A percentile compares a stretch with the other conserved stretches of the same genome.
Conservation (phyloP, 1,140 invertebrate species). For the Aleiodes sp. region DNA sequence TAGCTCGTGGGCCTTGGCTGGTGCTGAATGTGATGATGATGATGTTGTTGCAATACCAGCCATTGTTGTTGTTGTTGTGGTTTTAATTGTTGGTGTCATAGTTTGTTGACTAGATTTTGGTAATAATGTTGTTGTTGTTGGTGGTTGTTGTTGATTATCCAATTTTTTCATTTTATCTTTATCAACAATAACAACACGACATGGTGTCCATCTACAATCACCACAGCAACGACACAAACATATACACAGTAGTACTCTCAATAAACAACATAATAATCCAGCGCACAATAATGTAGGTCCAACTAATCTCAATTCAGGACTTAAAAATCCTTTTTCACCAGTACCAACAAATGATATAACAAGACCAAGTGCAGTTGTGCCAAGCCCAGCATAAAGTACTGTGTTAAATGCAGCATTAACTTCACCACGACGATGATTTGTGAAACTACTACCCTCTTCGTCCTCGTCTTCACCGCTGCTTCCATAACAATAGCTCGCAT, state of each 20-base stretch:
- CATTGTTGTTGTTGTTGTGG: conserved; percentile 31
- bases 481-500: conserved; percentile 75
- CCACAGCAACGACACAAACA: conserved; percentile 70
- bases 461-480: conserved; percentile 73
- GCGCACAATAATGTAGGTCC: conserved; percentile 79
- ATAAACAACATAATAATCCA: conserved; percentile 70
- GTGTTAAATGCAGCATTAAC: conserved; percentile 77
- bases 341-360: conserved; percentile 89
- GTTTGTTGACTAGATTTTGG: conserved; percentile 20
- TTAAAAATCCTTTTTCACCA: conserved; percentile 89
- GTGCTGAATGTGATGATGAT: conserved; percentile 40
- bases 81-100: conserved; percentile 18
- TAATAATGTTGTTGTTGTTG: conserved; percentile 33
- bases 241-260: conserved; percentile 71
- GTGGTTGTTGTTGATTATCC: conserved; percentile 34
- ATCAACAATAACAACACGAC: conserved; percentile 43
- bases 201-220: conserved; percentile 53
- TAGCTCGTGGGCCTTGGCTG: conserved; percentile 50
- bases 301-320: conserved; percentile 82
- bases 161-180: conserved; percentile 49
- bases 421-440: conserved; percentile 58
- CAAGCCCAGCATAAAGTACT: conserved; percentile 85
- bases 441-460: conserved; percentile 55
- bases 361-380: conserved; percentile 81
- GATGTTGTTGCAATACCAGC: conserved; percentile 31